A percentile compares a stretch with the other conserved stretches of the same genome.
phyloP scores from a whole-genome alignment of 2,113 vertebrate species.

The Cervus canadensis region DNA sequence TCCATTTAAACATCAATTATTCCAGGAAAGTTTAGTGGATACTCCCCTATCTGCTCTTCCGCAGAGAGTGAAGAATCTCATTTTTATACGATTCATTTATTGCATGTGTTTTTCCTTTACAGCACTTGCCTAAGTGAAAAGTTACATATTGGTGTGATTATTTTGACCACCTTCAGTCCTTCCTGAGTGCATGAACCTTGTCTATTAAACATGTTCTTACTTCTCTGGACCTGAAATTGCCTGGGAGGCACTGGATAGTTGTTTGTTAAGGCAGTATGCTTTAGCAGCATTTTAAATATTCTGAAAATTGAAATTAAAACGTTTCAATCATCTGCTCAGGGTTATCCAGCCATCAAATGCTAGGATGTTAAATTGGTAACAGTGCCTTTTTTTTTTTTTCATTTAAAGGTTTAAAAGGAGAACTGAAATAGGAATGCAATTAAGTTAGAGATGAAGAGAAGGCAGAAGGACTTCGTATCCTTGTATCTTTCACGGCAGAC shows the following conservation, averaged over 20 bases:
- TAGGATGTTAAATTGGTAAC: not conserved
- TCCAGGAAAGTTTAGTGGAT: not conserved
- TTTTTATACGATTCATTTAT: not conserved
- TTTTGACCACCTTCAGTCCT: not conserved
- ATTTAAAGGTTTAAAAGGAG: not conserved
- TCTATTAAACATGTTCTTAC: not conserved
- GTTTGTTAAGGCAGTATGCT: not conserved
- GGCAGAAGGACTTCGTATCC: fast-evolving
- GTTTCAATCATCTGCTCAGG: not conserved
- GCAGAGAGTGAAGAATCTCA: not conserved
- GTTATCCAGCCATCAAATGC: not conserved
- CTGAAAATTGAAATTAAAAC: not conserved
- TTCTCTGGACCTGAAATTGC: not conserved
- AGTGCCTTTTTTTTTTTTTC: not conserved
- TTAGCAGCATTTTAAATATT: not conserved
- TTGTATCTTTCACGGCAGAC: not conserved
- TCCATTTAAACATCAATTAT: not conserved
- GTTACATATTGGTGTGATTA: not conserved
- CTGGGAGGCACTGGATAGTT: not conserved
- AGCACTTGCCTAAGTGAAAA: not conserved
- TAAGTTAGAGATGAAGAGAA: not conserved
- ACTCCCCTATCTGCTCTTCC: not conserved
- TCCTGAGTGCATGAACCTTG: not conserved
- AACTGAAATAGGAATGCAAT: not conserved
- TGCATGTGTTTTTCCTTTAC: not conserved